Evolutionary conservation across 2,888 invertebrate genomes (phyloP).

Genomic region (Gandaritis pyraliata): DNA sequence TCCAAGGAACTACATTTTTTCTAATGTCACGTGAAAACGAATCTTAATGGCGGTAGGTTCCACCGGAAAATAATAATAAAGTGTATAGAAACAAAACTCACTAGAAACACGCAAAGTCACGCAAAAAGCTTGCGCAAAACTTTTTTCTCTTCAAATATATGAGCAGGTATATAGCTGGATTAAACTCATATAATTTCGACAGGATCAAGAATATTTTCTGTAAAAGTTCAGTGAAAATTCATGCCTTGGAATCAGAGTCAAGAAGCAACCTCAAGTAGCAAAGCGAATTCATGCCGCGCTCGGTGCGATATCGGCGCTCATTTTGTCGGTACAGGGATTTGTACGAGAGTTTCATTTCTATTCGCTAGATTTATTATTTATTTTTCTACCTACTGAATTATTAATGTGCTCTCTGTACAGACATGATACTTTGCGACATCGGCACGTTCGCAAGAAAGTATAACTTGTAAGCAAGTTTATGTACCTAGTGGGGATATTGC

Average conservation of each 20-base stretch:
- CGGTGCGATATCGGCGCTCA: background rate
- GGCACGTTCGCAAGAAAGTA: slow-evolving; percentile 54
- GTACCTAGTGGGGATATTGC: slow-evolving; percentile 40
- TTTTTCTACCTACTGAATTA: slow-evolving; percentile 68
- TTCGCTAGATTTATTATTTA: slow-evolving; percentile 19
- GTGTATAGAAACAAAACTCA: slow-evolving; percentile 19
- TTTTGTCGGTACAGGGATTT: background rate
- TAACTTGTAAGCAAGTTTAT: slow-evolving; percentile 34
- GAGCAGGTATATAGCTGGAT: no score
- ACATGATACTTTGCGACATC: slow-evolving; percentile 69
- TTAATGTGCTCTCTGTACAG: slow-evolving; percentile 65
- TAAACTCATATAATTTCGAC: no score
- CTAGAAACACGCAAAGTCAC: background rate
- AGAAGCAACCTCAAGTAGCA: background rate
- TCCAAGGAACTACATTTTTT: slow-evolving; percentile 48
- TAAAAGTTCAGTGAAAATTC: no score
- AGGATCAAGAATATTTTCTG: no score
- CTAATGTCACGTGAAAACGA: slow-evolving; percentile 53
- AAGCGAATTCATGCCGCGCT: background rate
- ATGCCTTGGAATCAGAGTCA: background rate
- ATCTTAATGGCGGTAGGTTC: slow-evolving; percentile 46
- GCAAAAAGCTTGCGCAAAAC: no score
- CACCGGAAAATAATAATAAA: slow-evolving; percentile 31
- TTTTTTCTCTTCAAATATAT: no score
- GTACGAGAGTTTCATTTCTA: slow-evolving; percentile 22